Evolutionary conservation across 2,888 invertebrate genomes (phyloP), one percentile per base, ranked within the genome.

Genomic region (Euzetes globulus): DNA sequence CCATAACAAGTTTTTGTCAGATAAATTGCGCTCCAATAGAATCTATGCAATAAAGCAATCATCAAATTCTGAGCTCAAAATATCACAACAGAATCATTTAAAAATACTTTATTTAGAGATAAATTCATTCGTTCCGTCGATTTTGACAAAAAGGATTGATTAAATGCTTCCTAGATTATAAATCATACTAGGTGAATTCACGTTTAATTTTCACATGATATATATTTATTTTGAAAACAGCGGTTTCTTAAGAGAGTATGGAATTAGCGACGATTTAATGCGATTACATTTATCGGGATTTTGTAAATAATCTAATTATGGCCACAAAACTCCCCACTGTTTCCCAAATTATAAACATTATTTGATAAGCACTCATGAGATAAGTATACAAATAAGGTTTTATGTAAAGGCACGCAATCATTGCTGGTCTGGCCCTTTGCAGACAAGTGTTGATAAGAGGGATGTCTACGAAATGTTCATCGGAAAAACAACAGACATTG

Each of bases 231-330:
- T 33, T 11, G 2, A 47, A 47, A 47, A 47, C 2, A 5, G 13
- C 13, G 17, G 47, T 9, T 9, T 15, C 47, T 15, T 47, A 47
- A 15, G 47, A 47, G 17, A 47, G 17, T 11, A 41, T 41, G 11
- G 41, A 47, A 47, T 47, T 47, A 47, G 47, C 3, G 15, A 47
- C 2, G 47, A 47, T 11, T 55, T 25, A 55, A 60, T 60, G 25
- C 25, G 25, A 60, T 60, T 29, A 29, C 60, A 60, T 60, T 60
- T 29, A 60, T 60, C 29, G 60, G 33, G 60, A 33, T 60, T 55
- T 60, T 60, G 60, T 60, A 60, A 60, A 60, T 60, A 60, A 60
- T 60, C 60, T 60, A 60, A 60, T 60, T 60, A 60, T 60, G 55
- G 19, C 22, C 25, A 55, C 25, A 55, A 55, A 55, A 55, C 22